Evolutionary conservation across 2,797 vertebrate genomes (phyloP), one percentile per base, ranked within the genome.

Genomic region (Scomberomorus guttatus): DNA sequence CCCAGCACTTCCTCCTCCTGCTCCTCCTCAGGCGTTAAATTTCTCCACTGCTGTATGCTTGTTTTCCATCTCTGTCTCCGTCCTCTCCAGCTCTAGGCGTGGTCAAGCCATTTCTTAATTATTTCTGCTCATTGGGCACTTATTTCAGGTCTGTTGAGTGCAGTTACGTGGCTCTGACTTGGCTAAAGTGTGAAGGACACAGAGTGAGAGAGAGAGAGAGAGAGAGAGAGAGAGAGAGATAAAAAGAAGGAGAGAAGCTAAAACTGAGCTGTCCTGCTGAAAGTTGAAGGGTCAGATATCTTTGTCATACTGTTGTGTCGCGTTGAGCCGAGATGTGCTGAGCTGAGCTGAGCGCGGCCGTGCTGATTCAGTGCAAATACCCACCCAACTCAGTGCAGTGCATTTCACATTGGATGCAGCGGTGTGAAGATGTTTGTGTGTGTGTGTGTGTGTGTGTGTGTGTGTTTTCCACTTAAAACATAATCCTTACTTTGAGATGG

Each of bases 1-100:
- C 88, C 88, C 86, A 93, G 92, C 91, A 89, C 92, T 90, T 91
- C 87, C 72, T 87, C 59, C 51, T 75, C 51, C 52, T 75, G 78
- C 73, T 71, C 70, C 74, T 75, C 92, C 90, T 91, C 90, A 91
- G 92, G 92, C 87, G 75, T 86, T 83, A 46, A 59, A 85, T 82
- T 75, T 82, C 77, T 83, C 89, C 79, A 69, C 82, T 76, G 65
- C 87, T 90, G 73, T 77, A 54, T 52, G 27, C 75, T 32, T 34
- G 64, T 79, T 71, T 48, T 65, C 57, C 70, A 44, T 79, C 74
- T 86, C 79, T 77, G 34, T 74, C 67, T 77, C 87, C 48, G 63
- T 83, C 83, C 75, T 82, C 76, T 82, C 67, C 58, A 42, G 39
- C 55, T 82, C 50, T 69, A 64, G 84, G 77, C 18, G 37, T 24